Percentiles rank a stretch among this genome's conserved stretches.
phyloP scores from a whole-genome alignment of 2,113 vertebrate species.

The Syngnathus typhle region DNA sequence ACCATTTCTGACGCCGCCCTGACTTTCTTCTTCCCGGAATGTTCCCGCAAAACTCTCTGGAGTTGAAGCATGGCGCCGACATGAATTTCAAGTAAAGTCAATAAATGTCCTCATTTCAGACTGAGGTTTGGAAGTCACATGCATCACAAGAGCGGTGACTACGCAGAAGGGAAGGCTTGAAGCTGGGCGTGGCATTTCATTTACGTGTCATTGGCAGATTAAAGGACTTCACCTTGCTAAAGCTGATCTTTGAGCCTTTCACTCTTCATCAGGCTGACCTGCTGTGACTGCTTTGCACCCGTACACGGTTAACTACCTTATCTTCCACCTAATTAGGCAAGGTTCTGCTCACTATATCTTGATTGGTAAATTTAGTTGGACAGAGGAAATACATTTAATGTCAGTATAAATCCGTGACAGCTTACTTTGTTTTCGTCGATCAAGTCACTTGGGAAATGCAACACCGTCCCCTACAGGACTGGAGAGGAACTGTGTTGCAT shows the following conservation, averaged over 20 bases:
- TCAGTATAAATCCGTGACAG: neutral
- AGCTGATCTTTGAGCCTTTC: slow-evolving; percentile 39
- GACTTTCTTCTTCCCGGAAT: neutral
- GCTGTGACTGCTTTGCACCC: slow-evolving; percentile 12
- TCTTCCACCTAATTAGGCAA: neutral
- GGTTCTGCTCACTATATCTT: neutral
- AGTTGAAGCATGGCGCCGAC: neutral
- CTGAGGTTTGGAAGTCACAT: slow-evolving; percentile 13
- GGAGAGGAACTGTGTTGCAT: neutral
- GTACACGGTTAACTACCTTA: neutral
- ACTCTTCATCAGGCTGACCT: slow-evolving; percentile 16
- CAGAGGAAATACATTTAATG: neutral
- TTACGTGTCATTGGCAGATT: slow-evolving; percentile 48
- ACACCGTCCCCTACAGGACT: neutral
- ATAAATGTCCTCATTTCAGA: neutral
- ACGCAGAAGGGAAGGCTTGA: neutral
- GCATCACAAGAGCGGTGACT: slow-evolving; percentile 1
- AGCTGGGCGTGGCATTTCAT: slow-evolving; percentile 11
- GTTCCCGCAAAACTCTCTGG: neutral
- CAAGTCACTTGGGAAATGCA: neutral
- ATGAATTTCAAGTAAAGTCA: slow-evolving; percentile 5
- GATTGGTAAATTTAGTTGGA: neutral
- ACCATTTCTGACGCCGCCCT: neutral
- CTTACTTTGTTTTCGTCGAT: neutral
- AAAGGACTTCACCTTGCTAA: slow-evolving; percentile 45